A percentile compares a stretch with the other conserved stretches of the same genome.
phyloP scores from a whole-genome alignment of 2,888 invertebrate species.

The Lasioglossum malachurum region DNA sequence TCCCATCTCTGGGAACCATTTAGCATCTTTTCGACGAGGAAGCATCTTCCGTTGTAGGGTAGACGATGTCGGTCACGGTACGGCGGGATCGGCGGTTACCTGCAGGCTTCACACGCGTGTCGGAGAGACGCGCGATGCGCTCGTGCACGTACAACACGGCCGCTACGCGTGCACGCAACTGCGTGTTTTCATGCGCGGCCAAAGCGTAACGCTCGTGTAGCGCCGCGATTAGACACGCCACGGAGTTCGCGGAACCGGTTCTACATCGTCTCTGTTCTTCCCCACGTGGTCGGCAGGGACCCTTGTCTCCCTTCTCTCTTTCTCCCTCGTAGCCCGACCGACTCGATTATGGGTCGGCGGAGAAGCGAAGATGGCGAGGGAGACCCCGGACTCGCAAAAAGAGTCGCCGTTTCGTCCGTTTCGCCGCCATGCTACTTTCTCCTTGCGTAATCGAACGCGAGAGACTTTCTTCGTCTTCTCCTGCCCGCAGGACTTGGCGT shows the following conservation, averaged over 20 bases:
- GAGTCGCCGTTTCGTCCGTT: conserved; percentile 59
- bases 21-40: neutral
- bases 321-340: conserved; percentile 35
- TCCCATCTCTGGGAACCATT: neutral
- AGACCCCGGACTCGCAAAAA: conserved; percentile 43
- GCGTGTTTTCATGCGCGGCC: conserved; percentile 46
- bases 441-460: conserved; percentile 72
- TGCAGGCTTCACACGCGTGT: conserved; percentile 35
- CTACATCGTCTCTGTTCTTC: conserved; percentile 45
- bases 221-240: conserved; percentile 80
- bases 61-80: conserved; percentile 29
- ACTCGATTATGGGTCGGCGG: conserved; percentile 53
- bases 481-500: too few relatives aligned
- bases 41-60: neutral
- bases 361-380: conserved; percentile 41
- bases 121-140: conserved; percentile 26
- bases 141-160: conserved; percentile 1
- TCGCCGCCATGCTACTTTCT: conserved; percentile 70
- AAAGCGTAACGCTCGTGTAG: conserved; percentile 77
- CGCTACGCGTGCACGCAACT: conserved; percentile 20
- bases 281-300: neutral
- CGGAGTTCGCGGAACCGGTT: conserved; percentile 76
- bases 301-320: neutral
- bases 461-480: conserved; percentile 61
- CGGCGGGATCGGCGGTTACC: conserved; percentile 7